phyloP scores from a whole-genome alignment of 2,113 vertebrate genomes.

The Synchiropus splendidus region DNA sequence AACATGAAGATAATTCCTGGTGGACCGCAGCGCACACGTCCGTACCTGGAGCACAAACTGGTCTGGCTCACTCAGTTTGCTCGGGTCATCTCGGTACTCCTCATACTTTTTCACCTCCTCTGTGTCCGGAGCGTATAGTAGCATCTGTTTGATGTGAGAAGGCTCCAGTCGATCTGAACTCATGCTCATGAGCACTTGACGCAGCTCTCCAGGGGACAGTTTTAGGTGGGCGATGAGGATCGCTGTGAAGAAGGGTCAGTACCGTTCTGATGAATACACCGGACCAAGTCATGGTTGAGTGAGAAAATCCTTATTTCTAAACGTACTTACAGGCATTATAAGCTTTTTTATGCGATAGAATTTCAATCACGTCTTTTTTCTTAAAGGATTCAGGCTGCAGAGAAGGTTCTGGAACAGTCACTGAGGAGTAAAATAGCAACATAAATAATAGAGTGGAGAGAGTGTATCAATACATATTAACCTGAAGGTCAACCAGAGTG shows the following conservation, averaged over 20 bases:
- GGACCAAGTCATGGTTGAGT: too few species aligned
- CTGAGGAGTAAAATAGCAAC: slow-evolving; percentile 48
- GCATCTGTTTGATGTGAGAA: slow-evolving; percentile 87
- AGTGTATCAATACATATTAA: not conserved
- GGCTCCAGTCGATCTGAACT: slow-evolving; percentile 80
- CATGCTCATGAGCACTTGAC: slow-evolving; percentile 87
- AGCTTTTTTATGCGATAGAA: slow-evolving; percentile 96
- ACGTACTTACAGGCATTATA: slow-evolving; percentile 91
- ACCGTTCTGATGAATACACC: not conserved
- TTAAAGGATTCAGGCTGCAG: slow-evolving; percentile 79
- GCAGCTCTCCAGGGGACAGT: slow-evolving; percentile 81
- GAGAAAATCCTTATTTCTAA: too few species aligned
- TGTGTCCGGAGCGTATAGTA: slow-evolving; percentile 86
- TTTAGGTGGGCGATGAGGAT: slow-evolving; percentile 96
- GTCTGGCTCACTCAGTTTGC: slow-evolving; percentile 90
- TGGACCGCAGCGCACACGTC: not conserved
- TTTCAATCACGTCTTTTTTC: slow-evolving; percentile 94
- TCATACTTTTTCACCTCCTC: slow-evolving; percentile 86
- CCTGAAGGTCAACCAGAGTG: too few species aligned
- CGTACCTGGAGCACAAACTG: slow-evolving; percentile 91
- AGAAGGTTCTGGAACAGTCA: slow-evolving; percentile 75
- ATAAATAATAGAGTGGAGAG: slow-evolving; percentile 29
- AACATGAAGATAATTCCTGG: not conserved
- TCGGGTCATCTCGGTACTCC: slow-evolving; percentile 73
- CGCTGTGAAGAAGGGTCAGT: slow-evolving; percentile 58